Percentiles rank a stretch among this genome's conserved stretches.
These are phyloP conservation scores for Catonia carolina DNA, from an alignment of 2,888 invertebrate species.

Conservation along the genomic window DNA sequence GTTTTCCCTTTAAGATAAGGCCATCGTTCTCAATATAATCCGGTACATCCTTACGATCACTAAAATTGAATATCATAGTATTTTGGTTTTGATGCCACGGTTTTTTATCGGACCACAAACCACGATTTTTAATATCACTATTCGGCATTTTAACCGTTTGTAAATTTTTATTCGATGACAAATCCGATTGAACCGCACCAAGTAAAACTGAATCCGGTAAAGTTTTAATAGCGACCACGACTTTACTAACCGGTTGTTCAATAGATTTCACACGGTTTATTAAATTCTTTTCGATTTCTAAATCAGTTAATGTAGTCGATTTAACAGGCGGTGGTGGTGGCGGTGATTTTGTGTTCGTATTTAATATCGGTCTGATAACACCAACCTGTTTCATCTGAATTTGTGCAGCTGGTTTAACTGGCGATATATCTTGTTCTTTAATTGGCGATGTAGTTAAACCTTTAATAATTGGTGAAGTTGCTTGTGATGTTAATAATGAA, in stretches of 20 bases:
- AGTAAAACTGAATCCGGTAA: conserved; percentile 26
- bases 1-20: conserved; percentile 58
- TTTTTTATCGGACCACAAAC: conserved; percentile 43
- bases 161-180: conserved; percentile 24
- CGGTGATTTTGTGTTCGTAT: conserved; percentile 41
- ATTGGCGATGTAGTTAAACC: not conserved
- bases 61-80: conserved; percentile 81
- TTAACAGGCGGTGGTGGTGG: conserved; percentile 34
- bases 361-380: conserved; percentile 47
- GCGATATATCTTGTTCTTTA: not conserved
- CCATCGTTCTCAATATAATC: conserved; percentile 90
- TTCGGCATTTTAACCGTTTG: conserved; percentile 13
- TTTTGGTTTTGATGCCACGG: conserved; percentile 55
- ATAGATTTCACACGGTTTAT: conserved; percentile 59
- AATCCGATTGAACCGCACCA: conserved; percentile 24
- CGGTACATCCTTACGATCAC: conserved; percentile 74
- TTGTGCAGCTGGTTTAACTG: conserved; percentile 26
- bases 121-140: conserved; percentile 32
- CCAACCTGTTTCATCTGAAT: conserved; percentile 47
- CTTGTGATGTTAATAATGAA: conserved; percentile 14
- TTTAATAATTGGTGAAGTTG: not conserved
- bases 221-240: conserved; percentile 43
- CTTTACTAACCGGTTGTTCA: conserved; percentile 46
- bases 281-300: conserved; percentile 61
- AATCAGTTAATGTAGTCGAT: conserved; percentile 45